Conservation (phyloP, 2,113 vertebrate species). For the Zingel zingel region DNA sequence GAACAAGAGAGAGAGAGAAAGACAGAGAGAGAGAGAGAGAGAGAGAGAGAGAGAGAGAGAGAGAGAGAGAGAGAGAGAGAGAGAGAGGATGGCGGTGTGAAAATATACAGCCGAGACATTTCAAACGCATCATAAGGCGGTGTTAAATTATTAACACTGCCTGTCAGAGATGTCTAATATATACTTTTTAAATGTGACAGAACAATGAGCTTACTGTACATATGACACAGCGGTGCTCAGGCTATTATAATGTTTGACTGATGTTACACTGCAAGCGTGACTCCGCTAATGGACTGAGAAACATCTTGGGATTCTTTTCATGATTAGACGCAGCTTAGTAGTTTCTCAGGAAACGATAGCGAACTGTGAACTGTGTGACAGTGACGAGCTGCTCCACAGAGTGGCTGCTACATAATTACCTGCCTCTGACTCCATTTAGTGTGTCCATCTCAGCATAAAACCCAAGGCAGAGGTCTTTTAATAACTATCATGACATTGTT, state of each 20-base stretch:
- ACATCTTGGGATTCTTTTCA: slow-evolving; percentile 68
- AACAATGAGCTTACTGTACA: slow-evolving; percentile 68
- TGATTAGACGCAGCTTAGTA: slow-evolving; percentile 65
- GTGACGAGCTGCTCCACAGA: slow-evolving; percentile 63
- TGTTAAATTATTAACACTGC: slow-evolving; percentile 91
- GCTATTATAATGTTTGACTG: slow-evolving; percentile 73
- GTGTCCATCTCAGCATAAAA: slow-evolving; percentile 54
- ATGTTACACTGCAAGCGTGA: slow-evolving; percentile 65
- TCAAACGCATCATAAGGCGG: slow-evolving; percentile 86
- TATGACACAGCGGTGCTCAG: slow-evolving; percentile 38
- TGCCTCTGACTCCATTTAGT: slow-evolving; percentile 70
- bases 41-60: slow-evolving; percentile 69
- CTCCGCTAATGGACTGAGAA: slow-evolving; percentile 65
- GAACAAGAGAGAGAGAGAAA: background rate
- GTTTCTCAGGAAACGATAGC: slow-evolving; percentile 43
- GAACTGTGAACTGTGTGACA: slow-evolving; percentile 56
- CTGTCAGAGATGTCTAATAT: slow-evolving; percentile 75
- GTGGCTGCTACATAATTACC: slow-evolving; percentile 67
- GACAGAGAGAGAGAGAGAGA: slow-evolving; percentile 70
- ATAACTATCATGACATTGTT: slow-evolving; percentile 47
- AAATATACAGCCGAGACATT: slow-evolving; percentile 88
- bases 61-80: slow-evolving; percentile 56
- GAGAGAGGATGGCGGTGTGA: slow-evolving; percentile 75
- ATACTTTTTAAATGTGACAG: slow-evolving; percentile 74
- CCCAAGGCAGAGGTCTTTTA: slow-evolving; percentile 47